These are phyloP conservation scores for Dreissena polymorpha DNA, from an alignment of 1,140 invertebrate genomes.

Conservation along the genomic window DNA sequence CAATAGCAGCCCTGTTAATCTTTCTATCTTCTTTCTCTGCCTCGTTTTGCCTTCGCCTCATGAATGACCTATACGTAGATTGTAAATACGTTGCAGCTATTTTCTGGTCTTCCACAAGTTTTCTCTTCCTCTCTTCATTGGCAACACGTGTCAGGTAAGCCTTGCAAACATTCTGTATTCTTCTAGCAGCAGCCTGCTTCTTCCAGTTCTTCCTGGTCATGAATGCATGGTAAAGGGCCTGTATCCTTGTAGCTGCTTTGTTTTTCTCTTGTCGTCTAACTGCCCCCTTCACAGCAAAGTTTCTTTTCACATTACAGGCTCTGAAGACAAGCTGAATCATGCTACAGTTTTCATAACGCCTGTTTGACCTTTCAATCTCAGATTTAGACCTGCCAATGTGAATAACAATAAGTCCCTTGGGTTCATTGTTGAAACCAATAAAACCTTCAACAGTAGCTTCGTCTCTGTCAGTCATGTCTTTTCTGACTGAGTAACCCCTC, in stretches of 20 bases:
- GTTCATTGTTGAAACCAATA: conserved; percentile 7
- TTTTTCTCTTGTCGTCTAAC: conserved; percentile 17
- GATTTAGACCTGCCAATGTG: conserved; percentile 47
- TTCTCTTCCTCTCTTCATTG: conserved; percentile 21
- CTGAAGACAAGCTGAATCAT: conserved; percentile 42
- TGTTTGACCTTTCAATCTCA: conserved; percentile 46
- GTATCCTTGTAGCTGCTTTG: conserved; percentile 41
- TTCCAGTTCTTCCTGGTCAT: conserved; percentile 9
- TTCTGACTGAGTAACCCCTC: conserved; percentile 37
- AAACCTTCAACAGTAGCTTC: conserved; percentile 13
- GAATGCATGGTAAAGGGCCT: conserved; percentile 25
- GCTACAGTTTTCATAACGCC: conserved; percentile 6
- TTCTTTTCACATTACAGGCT: conserved; percentile 40
- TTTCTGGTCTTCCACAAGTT: conserved; percentile 4
- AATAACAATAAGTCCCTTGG: conserved; percentile 25
- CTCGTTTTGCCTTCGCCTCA: conserved; percentile 25
- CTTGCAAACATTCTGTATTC: conserved; percentile 37
- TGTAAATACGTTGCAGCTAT: conserved; percentile 35
- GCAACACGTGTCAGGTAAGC: conserved; percentile 22
- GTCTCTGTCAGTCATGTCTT: conserved; percentile 25
- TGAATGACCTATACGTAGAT: conserved; percentile 6
- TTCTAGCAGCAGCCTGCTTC: conserved; percentile 7
- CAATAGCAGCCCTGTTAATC: conserved; percentile 17
- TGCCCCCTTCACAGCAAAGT: conserved; percentile 15
- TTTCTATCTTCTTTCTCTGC: conserved; percentile 22